phyloP scores from a whole-genome alignment of 1,140 invertebrate genomes.

The Charaxes varanes region DNA sequence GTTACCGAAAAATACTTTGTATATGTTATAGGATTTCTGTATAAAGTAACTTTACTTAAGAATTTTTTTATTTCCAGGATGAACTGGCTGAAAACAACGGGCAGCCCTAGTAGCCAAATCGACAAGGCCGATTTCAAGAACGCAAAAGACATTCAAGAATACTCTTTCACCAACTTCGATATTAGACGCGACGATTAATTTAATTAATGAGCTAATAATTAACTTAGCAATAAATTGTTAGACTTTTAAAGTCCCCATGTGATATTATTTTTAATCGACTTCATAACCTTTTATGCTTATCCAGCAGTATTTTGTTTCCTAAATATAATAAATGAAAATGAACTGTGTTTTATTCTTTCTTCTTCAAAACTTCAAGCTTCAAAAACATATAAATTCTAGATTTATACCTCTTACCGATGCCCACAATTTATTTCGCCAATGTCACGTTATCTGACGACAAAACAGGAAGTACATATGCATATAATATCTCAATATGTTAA shows the following conservation, averaged over 20 bases:
- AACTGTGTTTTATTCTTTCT: no score
- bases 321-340: no score
- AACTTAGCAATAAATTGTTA: not conserved
- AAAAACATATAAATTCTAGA: no score
- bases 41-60: no score
- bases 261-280: slow-evolving; percentile 25
- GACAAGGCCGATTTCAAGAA: slow-evolving; percentile 80
- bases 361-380: no score
- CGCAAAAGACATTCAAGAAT: slow-evolving; percentile 71
- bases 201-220: slow-evolving; percentile 1
- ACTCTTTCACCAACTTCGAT: slow-evolving; percentile 57
- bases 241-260: slow-evolving; percentile 16
- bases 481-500: no score
- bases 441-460: no score
- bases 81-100: slow-evolving; percentile 78
- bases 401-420: no score
- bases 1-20: no score
- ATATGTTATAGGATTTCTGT: no score
- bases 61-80: slow-evolving; percentile 73
- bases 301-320: slow-evolving; percentile 12
- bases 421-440: no score
- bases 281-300: not conserved
- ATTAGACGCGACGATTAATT: slow-evolving; percentile 47
- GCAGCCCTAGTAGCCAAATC: slow-evolving; percentile 81
- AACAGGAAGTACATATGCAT: no score